Percentiles rank a stretch among this genome's conserved stretches.
Evolutionary conservation across 2,113 vertebrate genomes (phyloP).

Genomic region (Sula dactylatra): DNA sequence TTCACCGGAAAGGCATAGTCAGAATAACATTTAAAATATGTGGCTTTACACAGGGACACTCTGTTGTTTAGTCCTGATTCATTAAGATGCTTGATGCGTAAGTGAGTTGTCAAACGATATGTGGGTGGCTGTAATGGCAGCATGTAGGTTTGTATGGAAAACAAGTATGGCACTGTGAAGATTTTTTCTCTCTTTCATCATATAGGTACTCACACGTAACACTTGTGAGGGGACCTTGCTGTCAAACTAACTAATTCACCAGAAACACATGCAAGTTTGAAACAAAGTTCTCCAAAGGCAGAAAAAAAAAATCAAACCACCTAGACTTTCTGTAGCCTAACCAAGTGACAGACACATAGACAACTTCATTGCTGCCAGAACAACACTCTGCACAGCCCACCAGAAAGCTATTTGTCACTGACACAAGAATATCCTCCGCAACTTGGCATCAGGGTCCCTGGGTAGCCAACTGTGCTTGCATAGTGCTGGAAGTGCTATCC

Average conservation of each 20-base stretch:
- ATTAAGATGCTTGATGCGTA: constrained; percentile 72
- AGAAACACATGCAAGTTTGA: constrained; percentile 71
- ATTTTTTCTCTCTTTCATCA: constrained; percentile 70
- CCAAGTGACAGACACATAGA: constrained; percentile 79
- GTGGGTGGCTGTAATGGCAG: constrained; percentile 82
- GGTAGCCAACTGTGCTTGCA: constrained; percentile 74
- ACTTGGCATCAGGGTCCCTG: constrained; percentile 75
- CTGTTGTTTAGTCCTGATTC: constrained; percentile 71
- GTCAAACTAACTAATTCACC: constrained; percentile 63
- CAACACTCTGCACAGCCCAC: constrained; percentile 73
- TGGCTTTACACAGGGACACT: constrained; percentile 51
- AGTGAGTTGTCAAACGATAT: constrained; percentile 73
- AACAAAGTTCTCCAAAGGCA: constrained; percentile 28
- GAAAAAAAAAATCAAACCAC: constrained; percentile 60
- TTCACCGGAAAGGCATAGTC: constrained; percentile 17
- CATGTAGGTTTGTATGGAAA: constrained; percentile 82
- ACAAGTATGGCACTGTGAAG: constrained; percentile 81
- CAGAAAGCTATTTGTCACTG: constrained; percentile 76
- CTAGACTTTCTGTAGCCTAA: constrained; percentile 71
- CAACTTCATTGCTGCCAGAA: constrained; percentile 76
- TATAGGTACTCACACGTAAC: constrained; percentile 71
- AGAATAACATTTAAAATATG: constrained; percentile 63
- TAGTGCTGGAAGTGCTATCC: constrained; percentile 49
- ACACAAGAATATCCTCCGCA: constrained; percentile 78
- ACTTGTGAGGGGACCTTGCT: constrained; percentile 43